These are phyloP conservation scores for Electrophaes corylata DNA, from an alignment of 2,888 invertebrate genomes.

Conservation along the genomic window DNA sequence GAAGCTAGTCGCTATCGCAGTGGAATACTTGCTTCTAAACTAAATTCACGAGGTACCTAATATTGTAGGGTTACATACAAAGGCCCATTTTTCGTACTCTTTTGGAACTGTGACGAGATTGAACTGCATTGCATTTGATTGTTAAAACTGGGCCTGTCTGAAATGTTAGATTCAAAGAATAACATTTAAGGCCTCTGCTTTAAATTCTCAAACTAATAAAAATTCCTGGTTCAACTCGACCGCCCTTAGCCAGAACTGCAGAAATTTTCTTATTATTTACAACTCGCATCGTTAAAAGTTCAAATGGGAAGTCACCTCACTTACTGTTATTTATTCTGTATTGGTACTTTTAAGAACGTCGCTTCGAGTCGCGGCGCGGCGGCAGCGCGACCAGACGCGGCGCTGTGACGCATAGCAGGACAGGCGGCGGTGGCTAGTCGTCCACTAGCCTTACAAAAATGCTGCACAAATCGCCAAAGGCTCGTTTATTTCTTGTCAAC, in stretches of 20 bases:
- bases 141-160: too few relatives aligned
- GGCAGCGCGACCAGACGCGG: too few relatives aligned
- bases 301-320: conserved; percentile 23
- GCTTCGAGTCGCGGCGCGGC: too few relatives aligned
- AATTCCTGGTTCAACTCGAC: conserved; percentile 18
- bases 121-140: too few relatives aligned
- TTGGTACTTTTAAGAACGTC: conserved; percentile 17
- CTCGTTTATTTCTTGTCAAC: conserved; percentile 67
- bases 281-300: conserved; percentile 49
- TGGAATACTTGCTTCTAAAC: neutral
- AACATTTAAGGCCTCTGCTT: too few relatives aligned
- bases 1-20: conserved; percentile 2
- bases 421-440: neutral
- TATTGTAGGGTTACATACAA: neutral
- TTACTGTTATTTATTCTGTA: neutral
- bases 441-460: conserved; percentile 47
- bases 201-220: too few relatives aligned
- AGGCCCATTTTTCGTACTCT: too few relatives aligned
- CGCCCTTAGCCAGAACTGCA: conserved; percentile 10
- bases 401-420: too few relatives aligned
- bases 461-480: conserved; percentile 59
- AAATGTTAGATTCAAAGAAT: too few relatives aligned
- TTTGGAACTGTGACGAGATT: too few relatives aligned
- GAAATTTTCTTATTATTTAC: conserved; percentile 31
- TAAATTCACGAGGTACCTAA: neutral